Conservation (phyloP, 2,888 invertebrate species). For the Cancer borealis region DNA sequence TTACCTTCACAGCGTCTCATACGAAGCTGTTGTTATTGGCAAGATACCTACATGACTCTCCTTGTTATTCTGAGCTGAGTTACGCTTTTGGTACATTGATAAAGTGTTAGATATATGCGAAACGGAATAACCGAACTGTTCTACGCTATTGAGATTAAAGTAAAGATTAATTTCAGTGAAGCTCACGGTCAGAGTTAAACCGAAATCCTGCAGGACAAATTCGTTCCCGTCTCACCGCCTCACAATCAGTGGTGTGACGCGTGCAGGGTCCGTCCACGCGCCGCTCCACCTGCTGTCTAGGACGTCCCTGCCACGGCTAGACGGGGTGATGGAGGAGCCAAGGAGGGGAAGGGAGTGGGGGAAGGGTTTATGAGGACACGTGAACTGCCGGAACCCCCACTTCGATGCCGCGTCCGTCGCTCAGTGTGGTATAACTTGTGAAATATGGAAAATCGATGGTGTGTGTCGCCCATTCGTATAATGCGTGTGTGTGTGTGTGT, state of each 20-base stretch:
- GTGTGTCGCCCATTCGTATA: slow-evolving; percentile 9
- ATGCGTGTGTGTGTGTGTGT: slow-evolving; percentile 23
- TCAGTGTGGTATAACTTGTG: slow-evolving; percentile 29
- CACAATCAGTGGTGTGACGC: slow-evolving; percentile 1
- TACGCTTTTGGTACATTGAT: too few species aligned
- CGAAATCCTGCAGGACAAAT: background rate
- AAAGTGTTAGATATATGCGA: too few species aligned
- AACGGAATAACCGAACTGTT: too few species aligned
- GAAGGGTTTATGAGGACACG: background rate
- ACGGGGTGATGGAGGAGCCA: background rate
- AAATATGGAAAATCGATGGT: slow-evolving; percentile 34
- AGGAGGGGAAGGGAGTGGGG: background rate
- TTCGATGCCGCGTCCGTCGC: slow-evolving; percentile 34
- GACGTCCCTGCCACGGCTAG: background rate
- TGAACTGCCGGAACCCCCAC: slow-evolving; percentile 35
- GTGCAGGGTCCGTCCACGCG: background rate
- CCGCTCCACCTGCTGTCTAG: slow-evolving; percentile 20
- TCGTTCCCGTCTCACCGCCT: background rate
- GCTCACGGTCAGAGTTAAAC: slow-evolving; percentile 11
- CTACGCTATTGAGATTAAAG: background rate
- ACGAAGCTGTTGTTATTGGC: too few species aligned
- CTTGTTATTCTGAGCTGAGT: too few species aligned
- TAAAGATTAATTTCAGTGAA: background rate
- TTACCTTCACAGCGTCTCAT: too few species aligned
- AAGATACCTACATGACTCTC: too few species aligned